phyloP scores from a whole-genome alignment of 1,140 invertebrate species.

The Frieseomelitta varia region DNA sequence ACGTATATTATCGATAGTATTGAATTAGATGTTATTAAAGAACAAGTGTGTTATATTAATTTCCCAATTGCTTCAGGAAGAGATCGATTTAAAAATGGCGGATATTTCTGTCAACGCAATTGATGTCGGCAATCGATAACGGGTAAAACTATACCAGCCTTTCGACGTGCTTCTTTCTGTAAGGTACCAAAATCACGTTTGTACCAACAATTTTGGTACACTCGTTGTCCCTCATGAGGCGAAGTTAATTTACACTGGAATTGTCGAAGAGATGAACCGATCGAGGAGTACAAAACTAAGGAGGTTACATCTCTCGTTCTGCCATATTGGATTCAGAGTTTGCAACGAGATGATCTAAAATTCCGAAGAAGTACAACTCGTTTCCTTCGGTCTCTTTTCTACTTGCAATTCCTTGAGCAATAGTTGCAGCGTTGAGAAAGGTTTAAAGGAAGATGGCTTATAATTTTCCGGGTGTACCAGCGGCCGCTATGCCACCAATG shows the following conservation, averaged over 20 bases:
- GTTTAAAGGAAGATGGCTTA: constrained; percentile 76
- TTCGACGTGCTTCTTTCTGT: constrained; percentile 86
- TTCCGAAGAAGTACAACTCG: constrained; percentile 15
- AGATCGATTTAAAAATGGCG: constrained; percentile 38
- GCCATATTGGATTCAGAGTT: constrained; percentile 53
- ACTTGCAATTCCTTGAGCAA: constrained; percentile 1
- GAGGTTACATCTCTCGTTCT: constrained; percentile 41
- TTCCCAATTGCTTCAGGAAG: background rate
- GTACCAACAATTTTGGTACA: constrained; percentile 84
- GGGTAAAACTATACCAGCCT: constrained; percentile 82
- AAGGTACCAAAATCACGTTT: constrained; percentile 87
- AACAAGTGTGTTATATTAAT: background rate
- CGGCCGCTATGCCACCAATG: constrained; percentile 78
- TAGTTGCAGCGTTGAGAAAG: constrained; percentile 2
- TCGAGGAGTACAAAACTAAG: background rate
- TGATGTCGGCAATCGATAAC: constrained; percentile 25
- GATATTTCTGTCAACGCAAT: constrained; percentile 16
- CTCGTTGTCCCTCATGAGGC: constrained; percentile 84
- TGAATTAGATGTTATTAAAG: background rate
- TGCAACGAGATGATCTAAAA: constrained; percentile 26
- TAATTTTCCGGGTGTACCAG: constrained; percentile 80
- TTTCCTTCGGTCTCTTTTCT: background rate
- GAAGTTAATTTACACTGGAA: background rate
- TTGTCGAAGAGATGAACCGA: background rate
- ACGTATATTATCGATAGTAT: background rate